A percentile compares a stretch with the other conserved stretches of the same genome.
Evolutionary conservation across 35 echinoderm and acorn worm species (phyloP).

Genomic region (Hemicentrotus pulcherrimus): DNA sequence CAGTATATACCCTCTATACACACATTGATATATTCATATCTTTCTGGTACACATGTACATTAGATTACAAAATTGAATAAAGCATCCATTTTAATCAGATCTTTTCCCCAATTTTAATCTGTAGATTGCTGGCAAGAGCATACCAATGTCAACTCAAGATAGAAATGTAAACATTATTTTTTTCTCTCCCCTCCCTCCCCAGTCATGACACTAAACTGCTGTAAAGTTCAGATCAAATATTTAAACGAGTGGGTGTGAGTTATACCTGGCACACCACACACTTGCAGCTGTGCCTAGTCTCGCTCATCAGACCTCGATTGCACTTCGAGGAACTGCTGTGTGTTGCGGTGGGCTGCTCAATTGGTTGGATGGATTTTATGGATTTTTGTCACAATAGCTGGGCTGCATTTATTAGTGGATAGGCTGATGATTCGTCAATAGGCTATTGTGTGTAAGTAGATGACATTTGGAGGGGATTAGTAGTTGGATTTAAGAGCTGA

Average conservation of each 20-base stretch:
- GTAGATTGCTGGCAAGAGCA: neutral
- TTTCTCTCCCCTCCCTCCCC: neutral
- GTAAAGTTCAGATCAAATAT: constrained; percentile 46
- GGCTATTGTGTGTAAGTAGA: neutral
- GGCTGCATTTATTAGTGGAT: neutral
- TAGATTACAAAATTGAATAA: neutral
- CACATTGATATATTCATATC: no score
- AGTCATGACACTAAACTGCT: constrained; percentile 5
- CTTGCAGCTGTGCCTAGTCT: neutral
- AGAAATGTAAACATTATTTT: constrained; percentile 37
- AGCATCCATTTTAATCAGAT: neutral
- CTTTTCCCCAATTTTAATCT: neutral
- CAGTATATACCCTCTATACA: no score
- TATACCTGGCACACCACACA: neutral
- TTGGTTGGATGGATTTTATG: neutral
- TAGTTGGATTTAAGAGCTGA: neutral
- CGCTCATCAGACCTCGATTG: neutral
- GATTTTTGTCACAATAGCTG: neutral
- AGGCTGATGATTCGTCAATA: neutral
- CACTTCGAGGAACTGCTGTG: neutral
- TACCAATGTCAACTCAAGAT: constrained; percentile 17
- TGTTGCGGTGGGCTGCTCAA: neutral
- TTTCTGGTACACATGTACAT: neutral
- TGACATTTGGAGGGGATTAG: neutral
- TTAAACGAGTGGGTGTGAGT: constrained; percentile 31